These are phyloP conservation scores for Phaethon lepturus DNA, from an alignment of 2,113 vertebrate species.

Conservation along the genomic window DNA sequence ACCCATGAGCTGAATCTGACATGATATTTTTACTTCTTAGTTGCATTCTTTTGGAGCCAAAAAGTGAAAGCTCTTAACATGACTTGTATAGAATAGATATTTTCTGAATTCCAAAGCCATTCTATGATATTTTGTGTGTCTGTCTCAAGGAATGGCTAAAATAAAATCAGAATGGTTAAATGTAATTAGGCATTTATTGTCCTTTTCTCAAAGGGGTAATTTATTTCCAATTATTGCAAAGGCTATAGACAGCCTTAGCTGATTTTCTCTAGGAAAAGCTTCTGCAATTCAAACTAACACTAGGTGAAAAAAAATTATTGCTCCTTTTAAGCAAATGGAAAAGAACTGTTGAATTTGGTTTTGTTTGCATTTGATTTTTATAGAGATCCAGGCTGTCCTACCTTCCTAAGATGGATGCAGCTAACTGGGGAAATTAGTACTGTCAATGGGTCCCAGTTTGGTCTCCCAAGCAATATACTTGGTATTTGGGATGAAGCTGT, in stretches of 20 bases:
- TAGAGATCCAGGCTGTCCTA: neutral
- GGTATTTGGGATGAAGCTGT: neutral
- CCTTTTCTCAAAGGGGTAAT: neutral
- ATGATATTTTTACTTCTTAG: neutral
- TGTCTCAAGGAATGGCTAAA: neutral
- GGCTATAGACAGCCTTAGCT: neutral
- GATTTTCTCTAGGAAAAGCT: neutral
- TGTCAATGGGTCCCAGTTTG: neutral
- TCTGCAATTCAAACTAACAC: neutral
- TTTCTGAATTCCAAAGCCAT: neutral
- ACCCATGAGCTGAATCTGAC: neutral
- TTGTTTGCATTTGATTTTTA: neutral
- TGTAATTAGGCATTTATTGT: neutral
- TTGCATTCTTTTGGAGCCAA: neutral
- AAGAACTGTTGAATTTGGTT: neutral
- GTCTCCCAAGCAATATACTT: neutral
- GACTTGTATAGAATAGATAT: neutral
- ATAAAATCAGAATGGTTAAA: neutral
- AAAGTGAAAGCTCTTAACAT: neutral
- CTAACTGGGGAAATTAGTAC: neutral
- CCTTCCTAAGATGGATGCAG: neutral
- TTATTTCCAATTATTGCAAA: neutral
- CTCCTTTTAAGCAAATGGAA: neutral
- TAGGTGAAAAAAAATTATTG: neutral
- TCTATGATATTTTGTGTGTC: neutral